Percentiles rank a stretch among this genome's conserved stretches.
These are phyloP conservation scores for Takifugu ocellatus DNA, from an alignment of 2,797 vertebrate species.

Conservation along the genomic window DNA sequence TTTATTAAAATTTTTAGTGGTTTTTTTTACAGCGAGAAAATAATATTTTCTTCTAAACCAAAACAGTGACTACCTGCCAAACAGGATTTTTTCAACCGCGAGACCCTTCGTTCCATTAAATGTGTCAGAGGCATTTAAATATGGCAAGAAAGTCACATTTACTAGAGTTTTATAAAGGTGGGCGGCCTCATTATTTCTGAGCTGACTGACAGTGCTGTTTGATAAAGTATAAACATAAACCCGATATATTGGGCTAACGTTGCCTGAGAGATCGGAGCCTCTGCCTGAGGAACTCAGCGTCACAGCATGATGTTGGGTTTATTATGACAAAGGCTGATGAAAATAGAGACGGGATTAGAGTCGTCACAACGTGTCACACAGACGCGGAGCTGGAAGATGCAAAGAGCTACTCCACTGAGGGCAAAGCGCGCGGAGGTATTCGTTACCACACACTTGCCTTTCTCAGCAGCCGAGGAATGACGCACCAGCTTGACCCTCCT, in stretches of 20 bases:
- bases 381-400: conserved; percentile 8
- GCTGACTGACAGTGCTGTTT: conserved; percentile 32
- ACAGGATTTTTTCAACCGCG: conserved; percentile 1
- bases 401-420: neutral
- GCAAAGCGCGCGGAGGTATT: conserved; percentile 22
- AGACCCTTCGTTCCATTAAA: neutral
- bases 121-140: no score
- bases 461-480: conserved; percentile 58
- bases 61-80: neutral
- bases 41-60: neutral
- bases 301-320: conserved; percentile 23
- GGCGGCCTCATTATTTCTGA: conserved; percentile 11
- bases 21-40: neutral
- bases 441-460: conserved; percentile 60
- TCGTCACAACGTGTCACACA: conserved; percentile 17
- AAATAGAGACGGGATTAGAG: conserved; percentile 6
- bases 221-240: conserved; percentile 54
- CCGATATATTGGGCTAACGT: conserved; percentile 28
- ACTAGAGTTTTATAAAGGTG: conserved; percentile 1
- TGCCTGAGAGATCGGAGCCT: conserved; percentile 5
- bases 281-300: conserved; percentile 4
- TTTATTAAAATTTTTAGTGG: conserved; percentile 1
- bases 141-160: conserved; percentile 16
- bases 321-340: conserved; percentile 13
- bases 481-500: conserved; percentile 55